These are phyloP conservation scores for Patella caerulea DNA, from an alignment of 2,888 invertebrate species.

Conservation along the genomic window DNA sequence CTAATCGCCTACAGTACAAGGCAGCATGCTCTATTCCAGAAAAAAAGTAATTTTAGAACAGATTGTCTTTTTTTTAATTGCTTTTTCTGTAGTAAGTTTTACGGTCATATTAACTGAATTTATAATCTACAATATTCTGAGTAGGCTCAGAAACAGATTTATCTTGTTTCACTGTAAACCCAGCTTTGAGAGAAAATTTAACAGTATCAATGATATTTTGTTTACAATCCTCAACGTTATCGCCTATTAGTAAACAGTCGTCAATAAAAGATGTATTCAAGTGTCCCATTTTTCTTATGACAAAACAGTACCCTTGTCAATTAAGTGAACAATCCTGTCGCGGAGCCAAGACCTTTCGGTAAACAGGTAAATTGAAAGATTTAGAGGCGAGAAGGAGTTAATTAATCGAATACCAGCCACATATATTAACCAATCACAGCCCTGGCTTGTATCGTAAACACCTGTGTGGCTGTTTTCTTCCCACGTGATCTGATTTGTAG, in stretches of 20 bases:
- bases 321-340: not conserved
- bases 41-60: too few relatives aligned
- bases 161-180: slow-evolving; percentile 11
- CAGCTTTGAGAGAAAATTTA: not conserved
- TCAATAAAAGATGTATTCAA: slow-evolving; percentile 5
- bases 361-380: not conserved
- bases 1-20: too few relatives aligned
- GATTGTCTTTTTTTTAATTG: too few relatives aligned
- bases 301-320: slow-evolving; percentile 14
- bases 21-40: too few relatives aligned
- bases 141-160: slow-evolving; percentile 11
- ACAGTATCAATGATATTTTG: not conserved
- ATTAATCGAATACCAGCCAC: too few relatives aligned
- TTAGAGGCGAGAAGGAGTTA: too few relatives aligned
- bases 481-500: too few relatives aligned
- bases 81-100: too few relatives aligned
- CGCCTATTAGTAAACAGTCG: slow-evolving; percentile 20
- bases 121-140: slow-evolving; percentile 12
- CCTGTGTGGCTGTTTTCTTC: too few relatives aligned
- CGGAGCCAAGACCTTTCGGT: slow-evolving; percentile 14
- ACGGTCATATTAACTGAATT: slow-evolving; percentile 13
- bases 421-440: too few relatives aligned
- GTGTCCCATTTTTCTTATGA: slow-evolving; percentile 17
- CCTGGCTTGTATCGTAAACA: too few relatives aligned
- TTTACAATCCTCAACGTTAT: slow-evolving; percentile 13